Conservation (phyloP, 2,888 invertebrate species). For the Trissoscelio sp. region DNA sequence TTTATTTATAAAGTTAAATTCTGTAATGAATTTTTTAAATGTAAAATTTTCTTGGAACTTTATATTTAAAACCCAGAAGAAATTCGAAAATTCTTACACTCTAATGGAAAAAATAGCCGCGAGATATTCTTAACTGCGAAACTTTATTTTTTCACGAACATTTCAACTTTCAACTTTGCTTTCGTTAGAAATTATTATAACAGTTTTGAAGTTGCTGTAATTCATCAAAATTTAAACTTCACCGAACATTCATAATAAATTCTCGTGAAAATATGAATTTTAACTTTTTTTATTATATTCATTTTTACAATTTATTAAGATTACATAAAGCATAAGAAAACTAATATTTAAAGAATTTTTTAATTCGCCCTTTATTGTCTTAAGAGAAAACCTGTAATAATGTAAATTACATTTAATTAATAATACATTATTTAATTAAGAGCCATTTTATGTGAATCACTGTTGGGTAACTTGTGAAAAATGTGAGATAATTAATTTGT, state of each 20-base stretch:
- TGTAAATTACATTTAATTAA: not conserved
- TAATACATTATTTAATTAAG: not conserved
- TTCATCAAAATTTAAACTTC: constrained; percentile 25
- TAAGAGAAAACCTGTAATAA: too few species aligned
- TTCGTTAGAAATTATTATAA: constrained; percentile 8
- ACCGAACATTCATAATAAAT: not conserved
- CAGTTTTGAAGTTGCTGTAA: constrained; percentile 9
- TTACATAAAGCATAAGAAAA: too few species aligned
- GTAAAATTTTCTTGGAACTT: too few species aligned
- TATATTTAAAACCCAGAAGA: too few species aligned
- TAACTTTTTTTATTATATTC: not conserved
- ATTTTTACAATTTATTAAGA: not conserved
- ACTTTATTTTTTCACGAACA: constrained; percentile 1
- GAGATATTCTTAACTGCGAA: constrained; percentile 2
- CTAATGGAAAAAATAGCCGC: constrained; percentile 31
- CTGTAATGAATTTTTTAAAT: too few species aligned
- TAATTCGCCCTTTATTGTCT: too few species aligned
- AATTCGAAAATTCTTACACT: not conserved
- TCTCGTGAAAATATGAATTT: not conserved
- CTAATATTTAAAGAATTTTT: too few species aligned
- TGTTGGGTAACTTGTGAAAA: constrained; percentile 20
- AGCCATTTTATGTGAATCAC: not conserved
- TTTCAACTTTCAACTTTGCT: constrained; percentile 21
- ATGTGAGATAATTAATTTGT: constrained; percentile 34
- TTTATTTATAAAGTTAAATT: too few species aligned